Percentiles rank a stretch among this genome's conserved stretches.
Evolutionary conservation across 1,140 invertebrate genomes (phyloP).

Genomic region (Onthophagus taurus): DNA sequence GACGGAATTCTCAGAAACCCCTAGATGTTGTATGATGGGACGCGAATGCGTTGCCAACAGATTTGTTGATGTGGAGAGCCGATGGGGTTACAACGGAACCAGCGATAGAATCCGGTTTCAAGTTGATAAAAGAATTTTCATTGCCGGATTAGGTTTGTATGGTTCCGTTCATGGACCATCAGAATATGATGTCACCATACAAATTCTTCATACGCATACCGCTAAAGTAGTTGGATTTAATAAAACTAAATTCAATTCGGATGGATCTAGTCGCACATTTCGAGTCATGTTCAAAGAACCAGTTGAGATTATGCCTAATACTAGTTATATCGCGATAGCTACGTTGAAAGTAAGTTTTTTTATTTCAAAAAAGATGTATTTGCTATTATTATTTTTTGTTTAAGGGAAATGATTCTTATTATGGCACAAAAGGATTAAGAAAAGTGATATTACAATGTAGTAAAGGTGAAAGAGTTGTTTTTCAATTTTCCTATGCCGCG

Average conservation of each 20-base stretch:
- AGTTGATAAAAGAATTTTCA: slow-evolving; percentile 73
- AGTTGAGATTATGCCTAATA: slow-evolving; percentile 71
- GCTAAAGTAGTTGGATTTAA: slow-evolving; percentile 66
- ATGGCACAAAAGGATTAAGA: slow-evolving; percentile 73
- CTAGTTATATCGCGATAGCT: slow-evolving; percentile 74
- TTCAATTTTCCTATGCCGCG: slow-evolving; percentile 77
- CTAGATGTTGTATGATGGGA: slow-evolving; percentile 72
- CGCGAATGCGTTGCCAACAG: slow-evolving; percentile 74
- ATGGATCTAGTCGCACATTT: slow-evolving; percentile 74
- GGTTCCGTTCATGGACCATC: slow-evolving; percentile 75
- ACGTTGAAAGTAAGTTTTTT: slow-evolving; percentile 63
- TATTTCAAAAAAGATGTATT: neutral
- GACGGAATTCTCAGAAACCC: slow-evolving; percentile 61
- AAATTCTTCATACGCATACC: slow-evolving; percentile 68
- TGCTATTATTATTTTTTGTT: slow-evolving; percentile 25
- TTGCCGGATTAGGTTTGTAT: slow-evolving; percentile 82
- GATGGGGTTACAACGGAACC: slow-evolving; percentile 84
- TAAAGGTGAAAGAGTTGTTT: slow-evolving; percentile 63
- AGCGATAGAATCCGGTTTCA: slow-evolving; percentile 78
- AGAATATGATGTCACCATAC: slow-evolving; percentile 72
- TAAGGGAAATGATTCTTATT: slow-evolving; percentile 80
- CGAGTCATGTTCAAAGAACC: slow-evolving; percentile 85
- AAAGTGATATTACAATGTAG: slow-evolving; percentile 68
- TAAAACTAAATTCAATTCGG: slow-evolving; percentile 67
- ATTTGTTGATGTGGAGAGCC: slow-evolving; percentile 70